phyloP scores from a whole-genome alignment of 2,113 vertebrate genomes.

The Seriola quinqueradiata region DNA sequence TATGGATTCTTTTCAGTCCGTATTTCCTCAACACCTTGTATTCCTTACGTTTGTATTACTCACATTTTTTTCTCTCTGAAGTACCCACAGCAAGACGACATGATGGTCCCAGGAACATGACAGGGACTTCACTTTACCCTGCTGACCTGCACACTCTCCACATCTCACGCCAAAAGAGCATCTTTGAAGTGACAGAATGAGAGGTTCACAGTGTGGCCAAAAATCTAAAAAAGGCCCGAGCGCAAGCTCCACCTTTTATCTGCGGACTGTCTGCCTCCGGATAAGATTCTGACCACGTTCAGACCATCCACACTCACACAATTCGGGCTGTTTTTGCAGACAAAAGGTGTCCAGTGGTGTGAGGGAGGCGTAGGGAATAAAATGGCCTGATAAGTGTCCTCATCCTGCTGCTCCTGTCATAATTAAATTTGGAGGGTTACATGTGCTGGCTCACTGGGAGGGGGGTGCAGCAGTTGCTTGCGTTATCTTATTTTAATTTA shows the following conservation, averaged over 20 bases:
- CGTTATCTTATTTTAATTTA: conserved; percentile 26
- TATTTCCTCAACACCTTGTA: not conserved
- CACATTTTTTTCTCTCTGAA: not conserved
- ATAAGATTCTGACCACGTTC: conserved; percentile 2
- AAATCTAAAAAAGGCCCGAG: not conserved
- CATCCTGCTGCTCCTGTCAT: conserved; percentile 8
- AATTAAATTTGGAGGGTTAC: conserved; percentile 36
- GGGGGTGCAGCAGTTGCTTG: not conserved
- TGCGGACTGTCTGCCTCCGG: not conserved
- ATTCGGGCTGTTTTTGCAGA: too few relatives aligned
- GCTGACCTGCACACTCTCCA: not conserved
- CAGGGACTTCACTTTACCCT: not conserved
- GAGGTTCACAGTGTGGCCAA: not conserved
- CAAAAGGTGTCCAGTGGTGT: not conserved
- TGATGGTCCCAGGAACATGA: not conserved
- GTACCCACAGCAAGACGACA: not conserved
- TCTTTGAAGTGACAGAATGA: not conserved
- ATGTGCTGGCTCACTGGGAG: not conserved
- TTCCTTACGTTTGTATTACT: not conserved
- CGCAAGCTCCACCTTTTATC: not conserved
- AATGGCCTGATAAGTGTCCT: conserved; percentile 5
- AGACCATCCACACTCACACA: not conserved
- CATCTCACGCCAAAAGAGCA: not conserved
- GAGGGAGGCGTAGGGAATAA: not conserved
- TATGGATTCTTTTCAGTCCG: not conserved